A percentile compares a stretch with the other conserved stretches of the same genome.
Evolutionary conservation across 1,140 invertebrate species (phyloP).

Genomic region (Ips nitidus): DNA sequence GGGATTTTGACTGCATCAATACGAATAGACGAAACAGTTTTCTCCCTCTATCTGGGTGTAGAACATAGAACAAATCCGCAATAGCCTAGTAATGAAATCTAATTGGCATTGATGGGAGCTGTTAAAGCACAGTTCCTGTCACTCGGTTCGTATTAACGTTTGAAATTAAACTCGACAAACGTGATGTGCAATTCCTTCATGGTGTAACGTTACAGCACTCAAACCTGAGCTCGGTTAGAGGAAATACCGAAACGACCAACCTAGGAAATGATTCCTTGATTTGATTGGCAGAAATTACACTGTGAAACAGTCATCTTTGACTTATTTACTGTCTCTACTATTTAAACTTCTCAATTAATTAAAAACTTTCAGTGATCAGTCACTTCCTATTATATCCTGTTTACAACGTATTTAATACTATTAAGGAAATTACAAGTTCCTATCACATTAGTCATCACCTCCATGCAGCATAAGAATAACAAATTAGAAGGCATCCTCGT

Average conservation of each 20-base stretch:
- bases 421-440: neutral
- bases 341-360: no score
- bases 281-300: no score
- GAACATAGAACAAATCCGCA: slow-evolving; percentile 14
- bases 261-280: neutral
- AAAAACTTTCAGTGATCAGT: no score
- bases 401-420: no score
- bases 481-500: neutral
- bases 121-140: slow-evolving; percentile 26
- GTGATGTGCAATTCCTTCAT: slow-evolving; percentile 27
- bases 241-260: slow-evolving; percentile 7
- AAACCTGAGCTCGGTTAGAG: slow-evolving; percentile 6
- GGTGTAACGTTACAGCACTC: slow-evolving; percentile 10
- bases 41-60: neutral
- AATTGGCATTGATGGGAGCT: slow-evolving; percentile 25
- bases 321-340: no score
- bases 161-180: slow-evolving; percentile 18
- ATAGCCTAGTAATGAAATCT: slow-evolving; percentile 14
- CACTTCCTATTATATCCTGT: no score
- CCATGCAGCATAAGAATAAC: neutral
- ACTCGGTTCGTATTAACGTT: slow-evolving; percentile 17
- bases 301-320: no score
- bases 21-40: slow-evolving; percentile 8
- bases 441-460: neutral
- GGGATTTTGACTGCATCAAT: neutral